phyloP scores from a whole-genome alignment of 1,140 invertebrate species.

The Probaryconus sp. region DNA sequence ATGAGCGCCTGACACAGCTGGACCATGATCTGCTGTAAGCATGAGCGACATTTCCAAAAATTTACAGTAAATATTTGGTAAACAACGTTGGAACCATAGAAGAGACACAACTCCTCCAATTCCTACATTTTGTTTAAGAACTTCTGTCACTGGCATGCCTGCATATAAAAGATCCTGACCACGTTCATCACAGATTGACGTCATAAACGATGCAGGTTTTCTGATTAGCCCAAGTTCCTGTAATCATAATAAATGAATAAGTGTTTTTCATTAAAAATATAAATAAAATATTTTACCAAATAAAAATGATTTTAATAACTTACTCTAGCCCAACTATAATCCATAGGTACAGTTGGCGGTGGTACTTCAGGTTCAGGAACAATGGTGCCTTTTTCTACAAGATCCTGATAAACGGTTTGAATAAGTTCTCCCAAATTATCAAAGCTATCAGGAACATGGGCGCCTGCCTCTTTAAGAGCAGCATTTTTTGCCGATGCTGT shows the following conservation, averaged over 20 bases:
- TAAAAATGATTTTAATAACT: slow-evolving; percentile 45
- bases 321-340: slow-evolving; percentile 98
- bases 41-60: slow-evolving; percentile 99
- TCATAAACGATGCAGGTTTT: slow-evolving; percentile 99
- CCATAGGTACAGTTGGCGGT: slow-evolving; percentile 99
- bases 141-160: slow-evolving; percentile 98
- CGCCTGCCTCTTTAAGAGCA: slow-evolving; percentile 89
- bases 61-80: slow-evolving; percentile 96
- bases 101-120: slow-evolving; percentile 98
- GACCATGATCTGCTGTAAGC: slow-evolving; percentile 99
- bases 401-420: slow-evolving; percentile 85
- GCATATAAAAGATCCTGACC: slow-evolving; percentile 99
- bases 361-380: slow-evolving; percentile 93
- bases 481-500: slow-evolving; percentile 96
- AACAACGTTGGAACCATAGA: slow-evolving; percentile 98
- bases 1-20: slow-evolving; percentile 98
- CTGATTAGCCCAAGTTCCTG: slow-evolving; percentile 97
- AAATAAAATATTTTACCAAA: slow-evolving; percentile 10
- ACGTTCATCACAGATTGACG: slow-evolving; percentile 98
- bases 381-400: slow-evolving; percentile 91
- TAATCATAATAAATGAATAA: slow-evolving; percentile 57
- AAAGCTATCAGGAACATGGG: slow-evolving; percentile 94
- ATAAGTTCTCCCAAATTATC: slow-evolving; percentile 92
- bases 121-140: slow-evolving; percentile 92
- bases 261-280: slow-evolving; percentile 12